Evolutionary conservation across 2,888 invertebrate genomes (phyloP), one percentile per base, ranked within the genome.

Genomic region (Furcula furcula): DNA sequence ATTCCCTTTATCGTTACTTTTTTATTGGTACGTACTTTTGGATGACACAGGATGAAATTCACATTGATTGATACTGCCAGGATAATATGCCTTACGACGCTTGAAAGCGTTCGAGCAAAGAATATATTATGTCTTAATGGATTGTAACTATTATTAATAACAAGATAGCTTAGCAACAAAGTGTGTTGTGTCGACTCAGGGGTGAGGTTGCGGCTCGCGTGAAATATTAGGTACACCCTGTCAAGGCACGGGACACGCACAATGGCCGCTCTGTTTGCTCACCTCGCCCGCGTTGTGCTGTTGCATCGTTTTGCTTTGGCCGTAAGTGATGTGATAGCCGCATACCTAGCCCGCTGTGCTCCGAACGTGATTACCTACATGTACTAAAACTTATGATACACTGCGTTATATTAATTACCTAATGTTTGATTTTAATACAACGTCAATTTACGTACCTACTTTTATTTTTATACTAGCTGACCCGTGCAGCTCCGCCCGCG

Each of bases 241-340:
- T 58, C 60, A 64, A 72, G 63, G 65, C 60, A 61, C 58, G 63
- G n/a, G 63, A 63, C 76, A 76, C 76, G 81, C 78, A 84, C 82
- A 82, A 82, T 80, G 57, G 74, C 66, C 61, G 50, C 60, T 60
- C 45, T 78, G 77, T 80, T 80, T 79, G 66, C 63, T 58, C 52
- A 56, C 65, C 61, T 65, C 62, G 63, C 45, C 56, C 53, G 45
- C 53, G 65, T 61, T 63, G 55, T 52, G 61, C 61, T 69, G 64
- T 65, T 66, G 55, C 66, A 58, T 55, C 59, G 56, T 63, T 63
- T 56, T 58, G 50, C 54, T 55, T 45, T 53, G 57, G 61, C 53
- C 40, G 55, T 45, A 61, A 64, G 65, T 65, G 54, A 4, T 16
- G 16, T 4, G 4, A 69, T 75, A 63, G 66, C 64, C 63, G 47